These are phyloP conservation scores for Oceanodroma tethys DNA, from an alignment of 2,113 vertebrate species.

Conservation along the genomic window DNA sequence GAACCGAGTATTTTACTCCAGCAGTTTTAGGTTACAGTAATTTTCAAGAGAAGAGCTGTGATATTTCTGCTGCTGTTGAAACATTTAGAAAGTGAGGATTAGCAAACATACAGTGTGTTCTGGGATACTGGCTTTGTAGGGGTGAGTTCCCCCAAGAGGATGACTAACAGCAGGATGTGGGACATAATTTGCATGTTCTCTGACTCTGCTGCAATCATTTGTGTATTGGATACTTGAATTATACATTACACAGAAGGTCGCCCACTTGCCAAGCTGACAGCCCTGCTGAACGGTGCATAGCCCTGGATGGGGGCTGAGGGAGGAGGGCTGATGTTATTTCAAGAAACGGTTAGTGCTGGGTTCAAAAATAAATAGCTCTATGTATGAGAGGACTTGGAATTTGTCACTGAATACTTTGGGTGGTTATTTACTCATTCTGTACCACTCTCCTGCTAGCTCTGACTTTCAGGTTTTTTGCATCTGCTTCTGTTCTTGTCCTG, in stretches of 20 bases:
- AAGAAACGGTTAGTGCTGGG: neutral
- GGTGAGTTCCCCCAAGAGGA: conserved; percentile 38
- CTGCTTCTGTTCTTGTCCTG: neutral
- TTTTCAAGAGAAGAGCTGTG: neutral
- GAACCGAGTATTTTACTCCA: neutral
- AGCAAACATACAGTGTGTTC: conserved; percentile 58
- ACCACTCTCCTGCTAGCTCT: neutral
- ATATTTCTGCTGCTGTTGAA: conserved; percentile 17
- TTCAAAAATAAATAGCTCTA: neutral
- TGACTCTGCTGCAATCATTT: conserved; percentile 57
- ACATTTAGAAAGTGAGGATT: conserved; percentile 44
- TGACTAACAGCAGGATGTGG: conserved; percentile 67
- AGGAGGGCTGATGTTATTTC: neutral
- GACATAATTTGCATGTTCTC: conserved; percentile 64
- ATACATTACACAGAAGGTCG: conserved; percentile 42
- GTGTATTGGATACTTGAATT: conserved; percentile 59
- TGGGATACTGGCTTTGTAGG: conserved; percentile 33
- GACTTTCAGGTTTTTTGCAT: neutral
- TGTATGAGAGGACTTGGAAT: neutral
- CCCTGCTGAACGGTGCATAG: neutral
- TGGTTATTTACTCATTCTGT: neutral
- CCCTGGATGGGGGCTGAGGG: neutral
- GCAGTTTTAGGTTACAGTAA: neutral
- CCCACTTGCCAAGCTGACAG: conserved; percentile 40
- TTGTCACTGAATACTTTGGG: neutral